These are phyloP conservation scores for Scarus forsteni DNA, from an alignment of 2,797 vertebrate species.

Conservation along the genomic window DNA sequence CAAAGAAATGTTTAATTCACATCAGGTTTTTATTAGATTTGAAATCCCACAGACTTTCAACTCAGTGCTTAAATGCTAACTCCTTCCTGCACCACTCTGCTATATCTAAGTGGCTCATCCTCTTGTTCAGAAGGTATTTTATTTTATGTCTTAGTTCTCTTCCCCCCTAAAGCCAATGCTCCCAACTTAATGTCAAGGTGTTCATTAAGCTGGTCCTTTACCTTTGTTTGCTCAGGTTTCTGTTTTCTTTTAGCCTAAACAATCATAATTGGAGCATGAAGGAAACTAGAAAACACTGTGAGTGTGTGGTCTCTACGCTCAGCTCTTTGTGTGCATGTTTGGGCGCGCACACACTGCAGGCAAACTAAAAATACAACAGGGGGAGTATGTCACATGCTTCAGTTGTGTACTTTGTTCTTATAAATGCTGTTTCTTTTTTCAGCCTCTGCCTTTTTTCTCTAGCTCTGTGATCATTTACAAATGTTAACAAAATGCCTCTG, in stretches of 20 bases:
- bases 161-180: too few species aligned
- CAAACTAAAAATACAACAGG: conserved; percentile 50
- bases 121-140: too few species aligned
- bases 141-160: too few species aligned
- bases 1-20: too few species aligned
- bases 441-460: conserved; percentile 34
- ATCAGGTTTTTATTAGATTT: too few species aligned
- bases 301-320: background rate
- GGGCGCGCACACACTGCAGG: conserved; percentile 4
- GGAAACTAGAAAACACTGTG: background rate
- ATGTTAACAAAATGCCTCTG: conserved; percentile 41
- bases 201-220: background rate
- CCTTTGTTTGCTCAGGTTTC: background rate
- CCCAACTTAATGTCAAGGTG: too few species aligned
- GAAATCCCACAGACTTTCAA: too few species aligned
- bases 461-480: conserved; percentile 37
- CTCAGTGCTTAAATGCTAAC: too few species aligned
- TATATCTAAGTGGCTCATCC: too few species aligned
- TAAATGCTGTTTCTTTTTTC: conserved; percentile 49
- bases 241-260: background rate
- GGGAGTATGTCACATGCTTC: conserved; percentile 80
- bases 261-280: background rate
- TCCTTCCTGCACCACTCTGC: too few species aligned
- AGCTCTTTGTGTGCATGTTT: background rate
- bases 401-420: conserved; percentile 49